Conservation (phyloP, 2,888 invertebrate species). For the Parelbella ahira region DNA sequence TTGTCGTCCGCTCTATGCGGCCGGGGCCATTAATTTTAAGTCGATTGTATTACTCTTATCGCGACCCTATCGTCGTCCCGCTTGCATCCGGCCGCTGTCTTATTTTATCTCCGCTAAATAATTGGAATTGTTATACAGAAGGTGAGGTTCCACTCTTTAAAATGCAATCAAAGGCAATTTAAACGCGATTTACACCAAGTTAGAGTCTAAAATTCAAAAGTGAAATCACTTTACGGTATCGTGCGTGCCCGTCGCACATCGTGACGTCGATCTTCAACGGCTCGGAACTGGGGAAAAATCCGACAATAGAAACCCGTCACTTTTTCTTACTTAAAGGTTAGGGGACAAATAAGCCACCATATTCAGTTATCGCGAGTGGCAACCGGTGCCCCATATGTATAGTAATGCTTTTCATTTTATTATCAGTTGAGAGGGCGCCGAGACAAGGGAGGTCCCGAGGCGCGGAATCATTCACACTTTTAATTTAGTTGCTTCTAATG, state of each 20-base stretch:
- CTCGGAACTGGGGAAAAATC: constrained; percentile 30
- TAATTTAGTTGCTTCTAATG: constrained; percentile 78
- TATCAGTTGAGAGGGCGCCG: constrained; percentile 52
- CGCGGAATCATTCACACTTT: constrained; percentile 75
- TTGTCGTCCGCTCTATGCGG: constrained; percentile 21
- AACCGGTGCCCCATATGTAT: constrained; percentile 70
- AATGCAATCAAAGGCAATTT: constrained; percentile 25
- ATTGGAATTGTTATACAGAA: constrained; percentile 25
- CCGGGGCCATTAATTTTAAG: constrained; percentile 22
- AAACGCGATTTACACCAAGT: constrained; percentile 19
- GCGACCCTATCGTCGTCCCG: constrained; percentile 22
- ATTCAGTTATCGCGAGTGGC: constrained; percentile 63
- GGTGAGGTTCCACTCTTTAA: constrained; percentile 23
- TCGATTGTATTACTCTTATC: constrained; percentile 26
- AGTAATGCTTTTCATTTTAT: constrained; percentile 74
- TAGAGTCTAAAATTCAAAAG: constrained; percentile 12
- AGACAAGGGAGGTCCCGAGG: constrained; percentile 47
- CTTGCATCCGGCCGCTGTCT: constrained; percentile 24
- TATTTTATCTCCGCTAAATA: constrained; percentile 25
- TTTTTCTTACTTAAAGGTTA: constrained; percentile 45
- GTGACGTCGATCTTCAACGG: constrained; percentile 6
- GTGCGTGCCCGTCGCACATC: background rate
- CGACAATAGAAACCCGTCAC: constrained; percentile 28
- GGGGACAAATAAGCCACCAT: constrained; percentile 58
- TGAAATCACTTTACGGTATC: constrained; percentile 6